Evolutionary conservation across 2,113 vertebrate genomes (phyloP), one percentile per base, ranked within the genome.

Genomic region (Bubo scandiacus): DNA sequence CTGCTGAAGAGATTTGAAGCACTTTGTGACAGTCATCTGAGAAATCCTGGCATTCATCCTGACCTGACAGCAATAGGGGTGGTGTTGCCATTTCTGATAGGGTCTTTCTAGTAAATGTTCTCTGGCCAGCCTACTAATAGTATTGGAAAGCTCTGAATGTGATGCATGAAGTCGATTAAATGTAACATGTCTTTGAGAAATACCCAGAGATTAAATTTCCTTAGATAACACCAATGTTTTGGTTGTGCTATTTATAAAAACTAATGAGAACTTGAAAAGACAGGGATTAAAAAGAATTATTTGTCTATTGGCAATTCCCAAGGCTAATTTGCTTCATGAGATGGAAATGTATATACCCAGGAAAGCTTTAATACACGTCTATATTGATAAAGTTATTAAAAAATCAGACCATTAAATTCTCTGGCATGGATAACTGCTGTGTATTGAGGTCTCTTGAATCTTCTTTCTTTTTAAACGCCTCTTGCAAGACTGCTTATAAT

Each of bases 201-300:
- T 91, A 66, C 36, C 82, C 17, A 7, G 77, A 90, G 49, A 91
- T 96, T 72, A 86, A 94, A 81, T 92, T 95, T 26, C 32, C 38
- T 88, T 94, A 88, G 94, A 92, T 81, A 90, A 75, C 59, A 58
- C 20, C 29, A 8, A 25, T 88, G 63, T 81, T 92, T 94, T 94
- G n/a, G 58, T 81, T 67, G 85, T 86, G n/a, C 74, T 91, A 78
- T 92, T 95, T 96, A 94, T 77, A 81, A 90, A 86, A 93, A 71
- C 68, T 92, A 93, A 94, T 86, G 90, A 95, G 80, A 86, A 81
- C 26, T 92, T 91, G 63, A 90, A 93, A 93, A 84, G 74, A 90
- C 34, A 54, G 20, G 72, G 90, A 94, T 96, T 94, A 91, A 95
- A 95, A 94, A 59, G 73, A 92, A 90, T 92, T 97, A 96, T 96